These are phyloP conservation scores for Diadegma fenestrale DNA, from an alignment of 2,888 invertebrate genomes.

Conservation along the genomic window DNA sequence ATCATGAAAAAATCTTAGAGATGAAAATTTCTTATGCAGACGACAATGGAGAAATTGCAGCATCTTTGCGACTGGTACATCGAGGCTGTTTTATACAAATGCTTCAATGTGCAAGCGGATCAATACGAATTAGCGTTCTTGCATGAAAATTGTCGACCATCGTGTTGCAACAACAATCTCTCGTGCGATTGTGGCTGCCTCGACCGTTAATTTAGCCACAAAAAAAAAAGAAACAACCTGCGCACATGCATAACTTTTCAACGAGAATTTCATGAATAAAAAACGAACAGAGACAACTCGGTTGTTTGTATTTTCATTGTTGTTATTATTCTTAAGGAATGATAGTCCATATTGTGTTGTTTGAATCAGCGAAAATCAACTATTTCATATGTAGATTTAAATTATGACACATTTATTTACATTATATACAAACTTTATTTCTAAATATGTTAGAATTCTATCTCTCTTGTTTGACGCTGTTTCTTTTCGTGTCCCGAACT, in stretches of 20 bases:
- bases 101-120: constrained; percentile 83
- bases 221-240: constrained; percentile 54
- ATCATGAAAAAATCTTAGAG: constrained; percentile 33
- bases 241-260: constrained; percentile 53
- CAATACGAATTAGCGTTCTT: constrained; percentile 86
- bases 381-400: constrained; percentile 71
- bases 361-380: constrained; percentile 79
- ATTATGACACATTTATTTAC: constrained; percentile 82
- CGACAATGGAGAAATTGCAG: constrained; percentile 80
- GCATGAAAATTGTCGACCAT: constrained; percentile 68
- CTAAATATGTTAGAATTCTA: constrained; percentile 74
- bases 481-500: constrained; percentile 67
- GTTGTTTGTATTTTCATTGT: constrained; percentile 21
- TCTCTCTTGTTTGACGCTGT: constrained; percentile 74
- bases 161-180: constrained; percentile 56
- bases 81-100: constrained; percentile 83
- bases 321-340: constrained; percentile 26
- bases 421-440: constrained; percentile 82
- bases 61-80: constrained; percentile 85
- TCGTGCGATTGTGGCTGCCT: constrained; percentile 69
- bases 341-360: constrained; percentile 53
- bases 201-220: constrained; percentile 39
- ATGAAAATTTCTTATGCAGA: constrained; percentile 65
- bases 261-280: constrained; percentile 54
- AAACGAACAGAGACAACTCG: constrained; percentile 52